phyloP scores from a whole-genome alignment of 2,888 invertebrate genomes.

The Dasypolia templi region DNA sequence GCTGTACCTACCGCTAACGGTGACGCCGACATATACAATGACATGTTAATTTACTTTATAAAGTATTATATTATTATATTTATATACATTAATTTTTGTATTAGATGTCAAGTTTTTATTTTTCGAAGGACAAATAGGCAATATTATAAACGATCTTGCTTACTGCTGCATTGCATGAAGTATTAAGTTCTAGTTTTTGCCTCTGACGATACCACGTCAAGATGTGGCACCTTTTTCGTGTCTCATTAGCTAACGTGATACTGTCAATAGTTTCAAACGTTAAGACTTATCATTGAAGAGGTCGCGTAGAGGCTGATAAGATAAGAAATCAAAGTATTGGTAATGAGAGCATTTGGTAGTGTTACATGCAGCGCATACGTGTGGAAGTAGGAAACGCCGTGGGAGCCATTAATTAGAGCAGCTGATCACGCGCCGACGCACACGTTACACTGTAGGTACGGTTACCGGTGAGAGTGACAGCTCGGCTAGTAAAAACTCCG shows the following conservation, averaged over 20 bases:
- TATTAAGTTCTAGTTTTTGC: not conserved
- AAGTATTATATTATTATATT: no score
- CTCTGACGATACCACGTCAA: not conserved
- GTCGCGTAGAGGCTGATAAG: not conserved
- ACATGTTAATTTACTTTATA: no score
- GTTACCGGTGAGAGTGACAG: constrained; percentile 33
- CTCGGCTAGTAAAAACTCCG: constrained; percentile 25
- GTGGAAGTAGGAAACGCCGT: constrained; percentile 62
- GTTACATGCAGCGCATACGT: constrained; percentile 22
- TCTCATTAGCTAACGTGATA: not conserved
- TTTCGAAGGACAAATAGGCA: no score
- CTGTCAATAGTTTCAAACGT: not conserved
- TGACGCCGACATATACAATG: no score
- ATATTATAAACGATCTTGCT: not conserved
- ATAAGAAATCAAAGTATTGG: constrained; percentile 3
- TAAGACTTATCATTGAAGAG: not conserved
- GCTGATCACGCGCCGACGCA: constrained; percentile 27
- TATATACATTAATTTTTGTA: no score
- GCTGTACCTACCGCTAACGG: no score
- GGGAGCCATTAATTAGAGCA: constrained; percentile 38
- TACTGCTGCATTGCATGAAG: no score
- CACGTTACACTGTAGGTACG: not conserved
- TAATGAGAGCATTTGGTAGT: constrained; percentile 3
- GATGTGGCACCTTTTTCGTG: not conserved
- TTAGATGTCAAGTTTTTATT: no score